Percentiles rank a stretch among this genome's conserved stretches.
phyloP scores from a whole-genome alignment of 2,888 invertebrate species.

The Cephus rjabovi region DNA sequence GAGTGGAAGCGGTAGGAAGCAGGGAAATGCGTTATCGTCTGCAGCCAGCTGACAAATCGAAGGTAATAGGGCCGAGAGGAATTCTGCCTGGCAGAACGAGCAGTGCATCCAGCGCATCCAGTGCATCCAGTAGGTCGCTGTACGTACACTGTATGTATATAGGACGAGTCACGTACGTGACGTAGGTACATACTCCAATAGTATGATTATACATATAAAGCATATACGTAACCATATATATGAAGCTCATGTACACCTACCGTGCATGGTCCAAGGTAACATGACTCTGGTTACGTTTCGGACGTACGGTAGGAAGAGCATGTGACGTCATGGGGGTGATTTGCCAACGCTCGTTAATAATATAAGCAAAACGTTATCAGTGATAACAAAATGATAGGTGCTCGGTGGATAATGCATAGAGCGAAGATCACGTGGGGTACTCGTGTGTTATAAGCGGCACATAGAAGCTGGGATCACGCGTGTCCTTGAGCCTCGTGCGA shows the following conservation, averaged over 20 bases:
- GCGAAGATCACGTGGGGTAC: too few relatives aligned
- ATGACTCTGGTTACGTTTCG: constrained; percentile 26
- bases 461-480: not conserved
- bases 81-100: constrained; percentile 52
- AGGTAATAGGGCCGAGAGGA: constrained; percentile 58
- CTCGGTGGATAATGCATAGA: not conserved
- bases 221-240: not conserved
- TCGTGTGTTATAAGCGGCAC: too few relatives aligned
- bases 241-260: constrained; percentile 12
- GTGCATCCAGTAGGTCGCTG: not conserved
- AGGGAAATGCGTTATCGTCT: constrained; percentile 59
- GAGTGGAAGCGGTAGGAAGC: constrained; percentile 42
- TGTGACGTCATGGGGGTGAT: constrained; percentile 25
- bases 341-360: not conserved
- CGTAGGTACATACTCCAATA: constrained; percentile 31
- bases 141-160: not conserved
- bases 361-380: not conserved
- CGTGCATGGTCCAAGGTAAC: constrained; percentile 31
- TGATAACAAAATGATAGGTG: not conserved
- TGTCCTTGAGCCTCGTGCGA: not conserved
- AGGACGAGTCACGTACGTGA: constrained; percentile 20
- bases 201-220: constrained; percentile 1
- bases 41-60: constrained; percentile 61
- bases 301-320: constrained; percentile 20
- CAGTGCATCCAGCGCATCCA: constrained; percentile 37